Percentiles rank a stretch among this genome's conserved stretches.
Conservation (phyloP, 2,113 vertebrate species). For the Pteronura brasiliensis region DNA sequence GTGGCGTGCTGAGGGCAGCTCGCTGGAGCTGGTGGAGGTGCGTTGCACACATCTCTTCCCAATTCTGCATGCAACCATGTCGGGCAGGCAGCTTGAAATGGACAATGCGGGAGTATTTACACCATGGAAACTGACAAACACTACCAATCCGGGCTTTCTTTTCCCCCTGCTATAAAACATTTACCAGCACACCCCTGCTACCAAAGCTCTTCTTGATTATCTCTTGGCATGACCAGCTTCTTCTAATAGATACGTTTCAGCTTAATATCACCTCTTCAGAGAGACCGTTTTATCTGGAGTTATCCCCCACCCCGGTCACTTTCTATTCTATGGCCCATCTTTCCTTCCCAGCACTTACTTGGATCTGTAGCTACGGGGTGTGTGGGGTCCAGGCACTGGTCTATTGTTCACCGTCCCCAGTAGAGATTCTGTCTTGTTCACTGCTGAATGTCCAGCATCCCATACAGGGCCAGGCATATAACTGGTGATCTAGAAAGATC, state of each 20-base stretch:
- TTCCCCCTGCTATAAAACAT: background rate
- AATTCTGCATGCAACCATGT: background rate
- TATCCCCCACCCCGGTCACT: background rate
- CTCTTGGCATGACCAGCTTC: background rate
- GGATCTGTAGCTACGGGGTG: background rate
- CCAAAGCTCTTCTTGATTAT: background rate
- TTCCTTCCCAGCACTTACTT: background rate
- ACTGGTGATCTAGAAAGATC: background rate
- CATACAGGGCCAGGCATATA: background rate
- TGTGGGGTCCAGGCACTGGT: background rate
- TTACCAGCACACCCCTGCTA: background rate
- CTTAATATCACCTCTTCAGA: slow-evolving; percentile 5
- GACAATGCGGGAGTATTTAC: slow-evolving; percentile 24
- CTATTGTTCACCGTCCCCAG: background rate
- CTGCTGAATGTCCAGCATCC: background rate
- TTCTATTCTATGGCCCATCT: background rate
- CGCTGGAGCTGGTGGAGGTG: rapidly evolving
- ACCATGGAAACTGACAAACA: slow-evolving; percentile 44
- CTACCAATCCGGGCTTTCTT: background rate
- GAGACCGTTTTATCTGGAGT: background rate
- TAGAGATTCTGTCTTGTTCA: background rate
- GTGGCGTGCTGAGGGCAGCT: background rate
- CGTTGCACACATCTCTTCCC: background rate
- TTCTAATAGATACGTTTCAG: slow-evolving; percentile 6
- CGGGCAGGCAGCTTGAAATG: background rate